Percentiles rank a stretch among this genome's conserved stretches.
Conservation (phyloP, 2,797 vertebrate species). For the Acanthiza pusilla region DNA sequence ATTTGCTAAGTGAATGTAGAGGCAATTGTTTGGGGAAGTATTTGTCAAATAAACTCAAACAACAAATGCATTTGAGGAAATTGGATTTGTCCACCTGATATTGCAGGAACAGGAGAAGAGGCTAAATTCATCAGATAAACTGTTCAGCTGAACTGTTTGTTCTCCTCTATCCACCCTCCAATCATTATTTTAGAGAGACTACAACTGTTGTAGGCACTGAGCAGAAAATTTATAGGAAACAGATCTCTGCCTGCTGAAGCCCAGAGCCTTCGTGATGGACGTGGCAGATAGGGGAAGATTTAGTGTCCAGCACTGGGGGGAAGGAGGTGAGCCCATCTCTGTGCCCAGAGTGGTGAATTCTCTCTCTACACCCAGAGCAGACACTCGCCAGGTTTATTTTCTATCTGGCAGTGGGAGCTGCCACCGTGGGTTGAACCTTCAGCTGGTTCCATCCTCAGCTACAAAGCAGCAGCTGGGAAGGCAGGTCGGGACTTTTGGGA, state of each 20-base stretch:
- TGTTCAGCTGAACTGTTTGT: slow-evolving; percentile 47
- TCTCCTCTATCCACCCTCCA: slow-evolving; percentile 36
- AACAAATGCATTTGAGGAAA: slow-evolving; percentile 61
- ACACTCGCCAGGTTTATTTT: accelerated
- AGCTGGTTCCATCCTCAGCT: background rate
- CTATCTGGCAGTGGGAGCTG: background rate
- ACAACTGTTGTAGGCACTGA: background rate
- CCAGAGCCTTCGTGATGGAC: background rate
- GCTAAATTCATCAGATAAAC: slow-evolving; percentile 63
- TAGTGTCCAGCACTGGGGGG: background rate
- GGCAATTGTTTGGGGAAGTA: slow-evolving; percentile 37
- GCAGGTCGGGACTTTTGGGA: background rate
- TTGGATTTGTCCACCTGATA: slow-evolving; percentile 65
- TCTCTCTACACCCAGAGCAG: background rate
- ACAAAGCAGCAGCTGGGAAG: background rate
- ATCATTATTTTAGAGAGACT: slow-evolving; percentile 47
- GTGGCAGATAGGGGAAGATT: background rate
- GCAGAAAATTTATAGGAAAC: slow-evolving; percentile 39
- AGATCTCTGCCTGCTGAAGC: background rate
- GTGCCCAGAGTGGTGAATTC: background rate
- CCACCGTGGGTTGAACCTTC: background rate
- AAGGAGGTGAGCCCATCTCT: background rate
- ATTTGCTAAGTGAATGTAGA: slow-evolving; percentile 51
- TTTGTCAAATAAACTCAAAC: slow-evolving; percentile 62
- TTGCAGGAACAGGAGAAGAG: background rate